Base-by-base conservation (phyloP, 1,140 invertebrate species). In the Pseudoatta argentina region DNA sequence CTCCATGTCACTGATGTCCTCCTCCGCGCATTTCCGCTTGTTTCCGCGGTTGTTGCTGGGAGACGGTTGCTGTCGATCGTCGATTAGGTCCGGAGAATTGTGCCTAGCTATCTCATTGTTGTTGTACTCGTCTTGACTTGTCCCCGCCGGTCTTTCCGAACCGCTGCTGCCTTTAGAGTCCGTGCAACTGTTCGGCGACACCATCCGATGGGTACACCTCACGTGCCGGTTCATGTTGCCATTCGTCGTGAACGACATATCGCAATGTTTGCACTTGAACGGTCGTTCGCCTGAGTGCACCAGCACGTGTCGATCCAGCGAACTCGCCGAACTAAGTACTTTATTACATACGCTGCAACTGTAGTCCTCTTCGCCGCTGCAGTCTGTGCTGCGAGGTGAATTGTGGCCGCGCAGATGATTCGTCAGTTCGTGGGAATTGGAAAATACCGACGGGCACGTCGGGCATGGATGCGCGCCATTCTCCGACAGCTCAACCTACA, bases 181-280 rank as follows among this genome's bases (percentile, higher is more conserved):
- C 0, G 94, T 94, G 53, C 88, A 93, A 66, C 93, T 94, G 76
- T 92, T 93, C 0, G 93, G 91, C 39, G 93, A 93, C 0, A 88
- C 83, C 44, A 94, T 92, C 51, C 94, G 61, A 34, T 96, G 96
- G 1, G 93, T 97, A 0, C 97, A 98, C 75, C 97, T 95, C 95
- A 98, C 96, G 92, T 98, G 98, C 34, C 98, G 95, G 92, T 98
- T 97, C 97, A 98, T 98, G 93, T 98, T 98, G 18, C 98, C 98
- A 93, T 98, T 98, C 3, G 98, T 98, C 48, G 97, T 98, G 94
- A 98, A 99, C 3, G 97, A 97, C 94, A 98, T 96, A 27, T 97
- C 96, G 93, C 98, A 98, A 88, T 96, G 96, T 90, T 96, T 96
- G 94, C 98, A 98, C 89, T 97, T 97, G 94, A 97, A 98, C 39